Conservation (phyloP, 2,797 vertebrate species). For the Geotrypetes seraphini region DNA sequence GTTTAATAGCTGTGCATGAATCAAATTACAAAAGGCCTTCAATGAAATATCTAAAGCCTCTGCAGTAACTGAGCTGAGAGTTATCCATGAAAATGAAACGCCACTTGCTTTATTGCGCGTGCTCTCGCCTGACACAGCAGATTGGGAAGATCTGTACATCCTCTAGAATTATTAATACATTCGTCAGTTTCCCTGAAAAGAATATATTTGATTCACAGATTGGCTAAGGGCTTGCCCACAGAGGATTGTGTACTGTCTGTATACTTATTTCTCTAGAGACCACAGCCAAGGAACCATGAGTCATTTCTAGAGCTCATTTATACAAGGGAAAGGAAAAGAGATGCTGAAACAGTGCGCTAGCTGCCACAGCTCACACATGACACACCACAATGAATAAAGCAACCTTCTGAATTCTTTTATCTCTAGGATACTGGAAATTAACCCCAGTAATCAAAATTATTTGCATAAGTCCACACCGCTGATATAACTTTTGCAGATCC, state of each 20-base stretch:
- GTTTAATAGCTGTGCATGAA: too few relatives aligned
- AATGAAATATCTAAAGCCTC: too few relatives aligned
- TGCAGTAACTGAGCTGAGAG: too few relatives aligned
- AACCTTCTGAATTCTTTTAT: not conserved
- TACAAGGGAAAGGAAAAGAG: slow-evolving; percentile 1
- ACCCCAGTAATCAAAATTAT: not conserved
- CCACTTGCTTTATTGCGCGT: too few relatives aligned
- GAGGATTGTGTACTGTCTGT: too few relatives aligned
- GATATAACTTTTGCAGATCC: too few relatives aligned
- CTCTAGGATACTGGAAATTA: not conserved
- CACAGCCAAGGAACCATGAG: not conserved
- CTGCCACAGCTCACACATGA: not conserved
- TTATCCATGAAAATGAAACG: too few relatives aligned
- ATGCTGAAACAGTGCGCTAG: not conserved
- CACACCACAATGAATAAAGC: not conserved
- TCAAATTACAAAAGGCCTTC: too few relatives aligned
- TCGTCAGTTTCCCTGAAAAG: not conserved
- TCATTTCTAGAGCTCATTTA: not conserved
- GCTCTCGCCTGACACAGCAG: too few relatives aligned
- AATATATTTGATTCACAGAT: not conserved
- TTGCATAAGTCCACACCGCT: not conserved
- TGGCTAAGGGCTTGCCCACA: not conserved
- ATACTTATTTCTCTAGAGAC: slow-evolving; percentile 4
- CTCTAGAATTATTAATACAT: too few relatives aligned
- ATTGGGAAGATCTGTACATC: too few relatives aligned